Evolutionary conservation across 2,113 vertebrate genomes (phyloP), one percentile per base, ranked within the genome.

Genomic region (Lepisosteus osseus): DNA sequence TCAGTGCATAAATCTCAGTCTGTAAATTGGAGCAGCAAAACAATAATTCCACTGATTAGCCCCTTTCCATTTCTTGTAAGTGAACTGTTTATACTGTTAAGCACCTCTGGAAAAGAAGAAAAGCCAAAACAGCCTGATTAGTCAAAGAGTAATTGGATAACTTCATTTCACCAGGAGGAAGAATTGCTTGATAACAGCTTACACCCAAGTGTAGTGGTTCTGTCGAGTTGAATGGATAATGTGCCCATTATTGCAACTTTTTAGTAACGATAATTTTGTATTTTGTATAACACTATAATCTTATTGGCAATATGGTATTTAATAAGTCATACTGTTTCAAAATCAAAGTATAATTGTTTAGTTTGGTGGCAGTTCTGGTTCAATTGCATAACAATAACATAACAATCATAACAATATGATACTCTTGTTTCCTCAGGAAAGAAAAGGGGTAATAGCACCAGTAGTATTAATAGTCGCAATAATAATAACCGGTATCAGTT

Each of bases 81-180:
- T 97, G 96, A 99, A 98, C 96, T 98, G 97, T 99, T 99, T 98
- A 99, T 97, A 95, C 94, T 97, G 95, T 98, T 94, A 94, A 99
- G 96, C 96, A 98, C 95, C 97, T 97, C 95, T 94, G 95, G 93
- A 96, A 97, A 95, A 95, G 94, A 94, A 96, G 95, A 95, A 94
- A 95, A 98, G 95, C 95, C 97, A 96, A 98, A 98, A 99, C 96
- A 99, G 96, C 93, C 96, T 98, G 96, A 99, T 99, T 99, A 99
- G 95, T 94, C 93, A 94, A 95, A 93, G 94, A 95, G 94, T 96
- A 96, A 98, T 98, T 98, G 95, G 94, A 97, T 97, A 97, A 98
- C 94, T 97, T 98, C 95, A 95, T 98, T 97, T 96, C 93, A 92
- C 91, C 94, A 95, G 90, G 95, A 96, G 95, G 93, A 95, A 94